phyloP scores from a whole-genome alignment of 1,140 invertebrate genomes.

The Dryas iulia region DNA sequence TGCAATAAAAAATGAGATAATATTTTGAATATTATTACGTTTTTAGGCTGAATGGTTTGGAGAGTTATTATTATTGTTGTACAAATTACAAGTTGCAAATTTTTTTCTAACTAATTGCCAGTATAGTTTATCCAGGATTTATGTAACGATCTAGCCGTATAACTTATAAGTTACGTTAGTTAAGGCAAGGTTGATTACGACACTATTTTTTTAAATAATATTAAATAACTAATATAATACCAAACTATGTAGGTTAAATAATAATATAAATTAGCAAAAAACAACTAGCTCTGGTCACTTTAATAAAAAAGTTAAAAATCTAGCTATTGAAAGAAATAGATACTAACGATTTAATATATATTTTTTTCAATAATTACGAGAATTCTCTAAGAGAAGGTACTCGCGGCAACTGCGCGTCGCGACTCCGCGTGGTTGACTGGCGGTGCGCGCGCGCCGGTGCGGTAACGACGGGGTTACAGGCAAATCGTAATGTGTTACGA shows the following conservation, averaged over 20 bases:
- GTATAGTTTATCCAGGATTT: constrained; percentile 33
- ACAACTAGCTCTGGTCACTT: not conserved
- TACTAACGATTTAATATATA: constrained; percentile 27
- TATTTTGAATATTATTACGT: not conserved
- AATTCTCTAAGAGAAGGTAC: too few relatives aligned
- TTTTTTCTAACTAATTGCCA: not conserved
- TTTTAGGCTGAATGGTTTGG: too few relatives aligned
- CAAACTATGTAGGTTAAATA: not conserved
- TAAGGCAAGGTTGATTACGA: constrained; percentile 54
- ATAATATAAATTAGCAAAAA: not conserved
- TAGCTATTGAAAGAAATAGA: not conserved
- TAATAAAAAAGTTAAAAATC: not conserved
- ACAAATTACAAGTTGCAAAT: not conserved
- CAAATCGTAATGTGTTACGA: constrained; percentile 64
- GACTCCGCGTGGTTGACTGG: constrained; percentile 61
- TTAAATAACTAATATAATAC: not conserved
- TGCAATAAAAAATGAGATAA: not conserved
- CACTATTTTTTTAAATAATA: constrained; percentile 25
- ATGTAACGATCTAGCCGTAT: constrained; percentile 31
- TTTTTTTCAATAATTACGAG: constrained; percentile 25
- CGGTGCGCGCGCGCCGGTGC: constrained; percentile 44
- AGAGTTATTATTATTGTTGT: not conserved
- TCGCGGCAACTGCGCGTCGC: constrained; percentile 60
- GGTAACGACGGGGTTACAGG: constrained; percentile 48
- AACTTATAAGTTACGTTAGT: constrained; percentile 51